Evolutionary conservation across 2,113 vertebrate genomes (phyloP), one percentile per base, ranked within the genome.

Genomic region (Cavia porcellus): DNA sequence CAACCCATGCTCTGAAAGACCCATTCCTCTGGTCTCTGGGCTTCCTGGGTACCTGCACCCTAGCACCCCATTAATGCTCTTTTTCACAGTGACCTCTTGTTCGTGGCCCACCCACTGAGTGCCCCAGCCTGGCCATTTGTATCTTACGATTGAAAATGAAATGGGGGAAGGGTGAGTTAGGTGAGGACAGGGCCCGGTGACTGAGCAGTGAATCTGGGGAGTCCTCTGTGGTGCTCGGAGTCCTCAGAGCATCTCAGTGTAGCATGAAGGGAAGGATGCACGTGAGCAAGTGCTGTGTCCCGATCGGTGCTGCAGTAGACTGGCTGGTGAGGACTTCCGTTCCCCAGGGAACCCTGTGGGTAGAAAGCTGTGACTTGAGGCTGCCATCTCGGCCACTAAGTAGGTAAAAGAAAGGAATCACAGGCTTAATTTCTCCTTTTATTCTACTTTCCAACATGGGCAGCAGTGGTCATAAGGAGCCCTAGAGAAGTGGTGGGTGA

Each of bases 131-230:
- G 22, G 38, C n/a, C 9, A 50, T 82, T 42, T 70, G 45, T 0
- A 0, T 75, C 38, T 93, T 64, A 38, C 38, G 47, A 30, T 57
- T 90, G 75, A 92, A 94, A 86, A 77, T 50, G 32, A 92, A 93
- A 52, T 90, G 72, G 15, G 8, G 55, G 17, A 50, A 30, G 12
- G 7, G 15, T 75, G 52, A 68, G 17, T 77, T 64, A 13, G 20
- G 2, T 38, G 85, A 90, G 8, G 32, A 15, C 6, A 30, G 28
- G 50, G 20, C 61, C 2, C 42, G 32, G 70, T n/a, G n/a, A 57
- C 64, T 45, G 77, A 91, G 35, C 32, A 72, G 38, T 9, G 38
- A 90, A 11, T 25, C 86, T 17, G 30, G 83, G 57, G 87, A 57
- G 55, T 57, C 42, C 45, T 80, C 47, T 74, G 61, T 17, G 66